A percentile compares a stretch with the other conserved stretches of the same genome.
phyloP scores from a whole-genome alignment of 1,140 invertebrate genomes.

The Cepaea nemoralis region DNA sequence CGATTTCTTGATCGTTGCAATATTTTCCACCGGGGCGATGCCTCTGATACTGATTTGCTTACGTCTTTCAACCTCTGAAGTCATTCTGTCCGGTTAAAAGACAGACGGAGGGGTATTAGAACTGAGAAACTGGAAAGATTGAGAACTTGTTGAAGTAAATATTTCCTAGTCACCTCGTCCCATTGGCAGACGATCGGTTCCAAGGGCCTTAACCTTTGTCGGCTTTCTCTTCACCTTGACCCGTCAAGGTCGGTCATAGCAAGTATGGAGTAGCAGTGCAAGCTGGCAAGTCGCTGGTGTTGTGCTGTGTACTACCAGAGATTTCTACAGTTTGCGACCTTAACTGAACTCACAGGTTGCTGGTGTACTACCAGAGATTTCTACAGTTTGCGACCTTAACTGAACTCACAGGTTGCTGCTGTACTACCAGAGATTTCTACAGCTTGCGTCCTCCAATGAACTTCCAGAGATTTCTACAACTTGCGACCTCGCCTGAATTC shows the following conservation, averaged over 20 bases:
- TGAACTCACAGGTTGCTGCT: too few species aligned
- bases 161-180: not conserved
- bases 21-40: conserved; percentile 96
- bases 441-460: too few species aligned
- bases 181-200: not conserved
- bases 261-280: not conserved
- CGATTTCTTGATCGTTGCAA: conserved; percentile 94
- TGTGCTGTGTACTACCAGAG: not conserved
- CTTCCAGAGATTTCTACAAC: too few species aligned
- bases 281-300: not conserved
- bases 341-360: too few species aligned
- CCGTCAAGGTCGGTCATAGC: not conserved
- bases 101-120: not conserved
- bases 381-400: too few species aligned
- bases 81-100: not conserved
- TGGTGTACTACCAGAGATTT: too few species aligned
- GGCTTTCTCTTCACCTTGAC: not conserved
- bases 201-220: conserved; percentile 4
- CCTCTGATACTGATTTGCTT: conserved; percentile 99
- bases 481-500: too few species aligned
- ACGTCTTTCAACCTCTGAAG: conserved; percentile 86
- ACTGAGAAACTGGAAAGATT: not conserved
- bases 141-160: not conserved
- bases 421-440: too few species aligned
- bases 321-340: too few species aligned